phyloP scores from a whole-genome alignment of 1,140 invertebrate genomes.

The Drosophila yakuba region DNA sequence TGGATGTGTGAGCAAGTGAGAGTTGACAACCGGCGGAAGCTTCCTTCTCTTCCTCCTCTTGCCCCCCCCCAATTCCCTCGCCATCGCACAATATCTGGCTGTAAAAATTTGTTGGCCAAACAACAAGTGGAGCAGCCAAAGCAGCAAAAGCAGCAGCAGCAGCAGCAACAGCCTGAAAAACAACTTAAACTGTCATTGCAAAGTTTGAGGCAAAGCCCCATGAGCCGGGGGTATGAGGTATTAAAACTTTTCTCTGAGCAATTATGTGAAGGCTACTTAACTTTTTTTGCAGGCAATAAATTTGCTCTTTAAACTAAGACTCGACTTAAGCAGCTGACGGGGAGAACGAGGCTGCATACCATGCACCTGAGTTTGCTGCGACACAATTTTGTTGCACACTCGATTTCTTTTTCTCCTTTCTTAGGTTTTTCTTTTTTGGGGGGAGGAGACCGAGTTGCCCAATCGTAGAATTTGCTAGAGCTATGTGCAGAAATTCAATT shows the following conservation, averaged over 20 bases:
- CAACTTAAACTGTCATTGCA: conserved; percentile 81
- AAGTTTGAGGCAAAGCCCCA: conserved; percentile 59
- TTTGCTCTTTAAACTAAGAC: conserved; percentile 36
- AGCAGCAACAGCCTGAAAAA: conserved; percentile 57
- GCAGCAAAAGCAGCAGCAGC: conserved; percentile 7
- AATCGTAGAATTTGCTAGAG: conserved; percentile 36
- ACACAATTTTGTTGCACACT: conserved; percentile 50
- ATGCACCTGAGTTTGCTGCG: conserved; percentile 36
- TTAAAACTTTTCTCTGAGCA: conserved; percentile 73
- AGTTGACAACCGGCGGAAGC: conserved; percentile 52
- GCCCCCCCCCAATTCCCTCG: not conserved
- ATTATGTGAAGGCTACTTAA: conserved; percentile 68
- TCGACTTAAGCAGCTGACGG: not conserved
- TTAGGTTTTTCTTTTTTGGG: conserved; percentile 10
- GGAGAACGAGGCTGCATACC: conserved; percentile 7
- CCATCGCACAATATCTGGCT: conserved; percentile 33
- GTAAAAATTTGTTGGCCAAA: conserved; percentile 75
- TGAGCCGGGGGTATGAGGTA: conserved; percentile 44
- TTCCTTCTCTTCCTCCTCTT: no score
- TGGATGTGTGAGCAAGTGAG: conserved; percentile 31
- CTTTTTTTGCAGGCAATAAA: conserved; percentile 66
- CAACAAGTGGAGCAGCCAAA: conserved; percentile 67
- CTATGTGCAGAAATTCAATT: conserved; percentile 75
- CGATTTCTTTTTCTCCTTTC: not conserved
- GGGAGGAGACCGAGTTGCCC: not conserved